phyloP scores from a whole-genome alignment of 2,113 vertebrate species.

The Setophaga kirtlandii region DNA sequence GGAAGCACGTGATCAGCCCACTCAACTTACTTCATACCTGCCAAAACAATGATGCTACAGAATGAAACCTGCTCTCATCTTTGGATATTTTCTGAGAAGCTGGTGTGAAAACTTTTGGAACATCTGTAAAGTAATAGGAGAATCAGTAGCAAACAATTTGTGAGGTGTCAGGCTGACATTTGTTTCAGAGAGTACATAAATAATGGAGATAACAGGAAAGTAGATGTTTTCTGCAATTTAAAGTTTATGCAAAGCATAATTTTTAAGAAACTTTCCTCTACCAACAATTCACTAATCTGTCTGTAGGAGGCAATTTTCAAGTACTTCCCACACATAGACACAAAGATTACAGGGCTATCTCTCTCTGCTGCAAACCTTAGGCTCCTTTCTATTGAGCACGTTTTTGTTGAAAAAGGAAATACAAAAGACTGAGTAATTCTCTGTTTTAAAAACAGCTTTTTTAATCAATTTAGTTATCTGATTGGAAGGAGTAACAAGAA shows the following conservation, averaged over 20 bases:
- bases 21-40: constrained; percentile 30
- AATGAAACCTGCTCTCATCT: constrained; percentile 1
- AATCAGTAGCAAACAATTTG: background rate
- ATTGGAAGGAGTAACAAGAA: constrained; percentile 60
- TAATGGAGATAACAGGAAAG: background rate
- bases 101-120: background rate
- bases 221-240: background rate
- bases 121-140: background rate
- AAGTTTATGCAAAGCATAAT: constrained; percentile 31
- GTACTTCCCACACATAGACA: constrained; percentile 24
- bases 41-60: background rate
- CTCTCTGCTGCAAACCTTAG: background rate
- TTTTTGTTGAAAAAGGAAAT: constrained; percentile 46
- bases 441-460: constrained; percentile 67
- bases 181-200: constrained; percentile 6
- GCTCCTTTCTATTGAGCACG: background rate
- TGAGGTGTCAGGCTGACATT: background rate
- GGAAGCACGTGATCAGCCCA: constrained; percentile 24
- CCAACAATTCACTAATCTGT: constrained; percentile 40
- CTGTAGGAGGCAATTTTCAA: constrained; percentile 46
- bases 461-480: constrained; percentile 47
- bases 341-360: constrained; percentile 37
- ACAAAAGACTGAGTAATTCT: constrained; percentile 63
- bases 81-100: background rate
- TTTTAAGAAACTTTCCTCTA: constrained; percentile 4